Percentiles rank a stretch among this genome's conserved stretches.
These are phyloP conservation scores for Pseudopodoces humilis DNA, from an alignment of 2,113 vertebrate genomes.

Conservation along the genomic window DNA sequence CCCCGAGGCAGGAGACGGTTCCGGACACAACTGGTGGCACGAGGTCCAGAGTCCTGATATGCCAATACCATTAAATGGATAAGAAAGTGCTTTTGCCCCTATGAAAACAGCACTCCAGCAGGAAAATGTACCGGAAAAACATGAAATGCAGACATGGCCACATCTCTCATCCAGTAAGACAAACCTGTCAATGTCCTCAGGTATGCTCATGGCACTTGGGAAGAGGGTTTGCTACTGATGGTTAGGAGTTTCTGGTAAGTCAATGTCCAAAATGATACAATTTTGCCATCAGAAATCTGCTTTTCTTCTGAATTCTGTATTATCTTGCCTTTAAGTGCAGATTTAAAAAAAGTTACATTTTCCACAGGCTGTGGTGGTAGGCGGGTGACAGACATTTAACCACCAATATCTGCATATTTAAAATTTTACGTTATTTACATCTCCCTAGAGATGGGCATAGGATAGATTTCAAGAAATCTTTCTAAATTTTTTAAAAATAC, in stretches of 20 bases:
- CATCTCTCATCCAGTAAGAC: not conserved
- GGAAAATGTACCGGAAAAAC: not conserved
- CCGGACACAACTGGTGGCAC: rapidly evolving
- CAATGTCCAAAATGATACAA: not conserved
- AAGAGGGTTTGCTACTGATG: not conserved
- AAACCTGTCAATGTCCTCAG: not conserved
- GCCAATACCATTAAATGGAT: not conserved
- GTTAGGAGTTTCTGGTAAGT: not conserved
- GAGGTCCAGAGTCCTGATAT: not conserved
- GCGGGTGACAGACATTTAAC: conserved; percentile 4
- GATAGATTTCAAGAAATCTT: not conserved
- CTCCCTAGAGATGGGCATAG: not conserved
- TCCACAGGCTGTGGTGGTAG: not conserved
- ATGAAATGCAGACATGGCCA: not conserved
- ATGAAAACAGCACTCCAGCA: not conserved
- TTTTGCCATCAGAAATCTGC: not conserved
- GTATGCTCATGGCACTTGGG: not conserved
- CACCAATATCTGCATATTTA: not conserved
- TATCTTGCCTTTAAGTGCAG: not conserved
- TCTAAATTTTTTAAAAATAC: not conserved
- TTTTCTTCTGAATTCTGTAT: not conserved
- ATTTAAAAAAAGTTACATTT: not conserved
- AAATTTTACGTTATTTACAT: conserved; percentile 15
- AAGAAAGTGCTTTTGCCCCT: not conserved
- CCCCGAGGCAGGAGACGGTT: rapidly evolving